These are phyloP conservation scores for Cryptomyrus ogoouensis DNA, from an alignment of 2,113 vertebrate species.

Conservation along the genomic window DNA sequence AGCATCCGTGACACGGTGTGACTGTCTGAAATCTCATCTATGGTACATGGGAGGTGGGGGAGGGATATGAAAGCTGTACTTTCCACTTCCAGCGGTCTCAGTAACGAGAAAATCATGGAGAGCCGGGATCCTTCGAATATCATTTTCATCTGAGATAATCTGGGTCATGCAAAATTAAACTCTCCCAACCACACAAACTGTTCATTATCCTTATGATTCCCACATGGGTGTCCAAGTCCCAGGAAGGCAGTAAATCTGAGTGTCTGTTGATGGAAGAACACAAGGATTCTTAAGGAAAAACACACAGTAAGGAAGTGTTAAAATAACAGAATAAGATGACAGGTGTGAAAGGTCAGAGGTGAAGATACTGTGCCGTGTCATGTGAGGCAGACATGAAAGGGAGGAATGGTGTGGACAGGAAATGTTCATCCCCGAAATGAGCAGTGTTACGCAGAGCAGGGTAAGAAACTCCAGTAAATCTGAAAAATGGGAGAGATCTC, in stretches of 20 bases:
- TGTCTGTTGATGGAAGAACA: not conserved
- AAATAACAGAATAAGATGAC: not conserved
- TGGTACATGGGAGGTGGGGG: not conserved
- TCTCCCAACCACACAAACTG: not conserved
- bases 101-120: not conserved
- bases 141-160: conserved; percentile 23
- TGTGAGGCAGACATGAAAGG: not conserved
- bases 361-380: not conserved
- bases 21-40: not conserved
- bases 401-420: not conserved
- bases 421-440: not conserved
- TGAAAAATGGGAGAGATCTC: not conserved
- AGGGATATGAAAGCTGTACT: not conserved
- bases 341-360: not conserved
- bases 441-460: not conserved
- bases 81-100: not conserved
- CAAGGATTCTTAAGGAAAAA: not conserved
- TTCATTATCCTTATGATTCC: conserved; percentile 2
- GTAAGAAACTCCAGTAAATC: not conserved
- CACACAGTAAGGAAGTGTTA: not conserved
- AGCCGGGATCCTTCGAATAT: conserved; percentile 8
- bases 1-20: not conserved
- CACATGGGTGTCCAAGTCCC: not conserved
- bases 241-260: not conserved
- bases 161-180: conserved; percentile 23